Conservation (phyloP, 2,797 vertebrate species). For the Etheostoma perlongum region DNA sequence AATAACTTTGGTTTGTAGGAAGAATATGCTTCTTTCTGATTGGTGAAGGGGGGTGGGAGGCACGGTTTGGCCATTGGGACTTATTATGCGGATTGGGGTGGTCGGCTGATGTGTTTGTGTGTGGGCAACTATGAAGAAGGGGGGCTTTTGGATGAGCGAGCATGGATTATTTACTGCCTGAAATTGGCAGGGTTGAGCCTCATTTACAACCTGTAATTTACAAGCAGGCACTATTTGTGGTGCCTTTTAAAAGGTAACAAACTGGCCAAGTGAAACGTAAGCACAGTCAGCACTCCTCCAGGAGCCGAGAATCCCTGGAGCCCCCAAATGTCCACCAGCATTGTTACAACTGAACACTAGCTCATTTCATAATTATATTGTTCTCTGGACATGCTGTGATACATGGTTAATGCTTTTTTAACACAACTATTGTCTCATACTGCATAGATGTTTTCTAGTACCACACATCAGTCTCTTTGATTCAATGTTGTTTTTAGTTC, state of each 20-base stretch:
- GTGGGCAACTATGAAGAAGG: slow-evolving; percentile 47
- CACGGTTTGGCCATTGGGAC: slow-evolving; percentile 58
- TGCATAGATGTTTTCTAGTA: slow-evolving; percentile 9
- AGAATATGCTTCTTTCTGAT: slow-evolving; percentile 75
- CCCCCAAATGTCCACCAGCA: slow-evolving; percentile 52
- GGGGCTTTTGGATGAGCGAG: slow-evolving; percentile 75
- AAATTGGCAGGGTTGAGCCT: slow-evolving; percentile 81
- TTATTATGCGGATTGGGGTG: slow-evolving; percentile 53
- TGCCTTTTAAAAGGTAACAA: slow-evolving; percentile 82
- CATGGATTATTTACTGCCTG: slow-evolving; percentile 82
- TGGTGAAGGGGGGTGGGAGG: slow-evolving; percentile 73
- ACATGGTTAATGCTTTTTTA: slow-evolving; percentile 31
- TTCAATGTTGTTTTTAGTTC: slow-evolving; percentile 29
- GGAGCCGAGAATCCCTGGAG: slow-evolving; percentile 59
- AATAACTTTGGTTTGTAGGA: slow-evolving; percentile 71
- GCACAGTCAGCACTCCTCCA: slow-evolving; percentile 72
- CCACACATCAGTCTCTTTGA: slow-evolving; percentile 18
- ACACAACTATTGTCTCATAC: slow-evolving; percentile 38
- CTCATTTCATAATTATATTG: slow-evolving; percentile 49
- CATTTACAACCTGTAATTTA: slow-evolving; percentile 77
- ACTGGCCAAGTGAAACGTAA: slow-evolving; percentile 81
- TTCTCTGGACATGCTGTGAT: slow-evolving; percentile 37
- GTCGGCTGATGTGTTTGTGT: slow-evolving; percentile 68
- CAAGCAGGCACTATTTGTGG: slow-evolving; percentile 79
- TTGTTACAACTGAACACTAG: slow-evolving; percentile 51